phyloP scores from a whole-genome alignment of 2,113 vertebrate species.

The Vulpes lagopus region DNA sequence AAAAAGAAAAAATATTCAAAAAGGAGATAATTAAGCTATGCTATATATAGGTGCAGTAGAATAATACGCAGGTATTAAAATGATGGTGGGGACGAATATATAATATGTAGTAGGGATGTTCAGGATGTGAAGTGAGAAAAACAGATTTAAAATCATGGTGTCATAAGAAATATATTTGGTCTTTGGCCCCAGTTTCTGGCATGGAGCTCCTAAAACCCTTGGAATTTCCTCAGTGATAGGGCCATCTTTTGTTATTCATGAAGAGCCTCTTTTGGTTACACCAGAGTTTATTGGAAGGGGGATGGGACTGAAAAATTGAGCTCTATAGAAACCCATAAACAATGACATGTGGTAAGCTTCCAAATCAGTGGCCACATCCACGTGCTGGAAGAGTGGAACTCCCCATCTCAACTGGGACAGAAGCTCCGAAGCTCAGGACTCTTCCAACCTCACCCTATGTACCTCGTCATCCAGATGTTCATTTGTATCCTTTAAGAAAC shows the following conservation, averaged over 20 bases:
- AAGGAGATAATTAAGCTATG: neutral
- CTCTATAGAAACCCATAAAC: neutral
- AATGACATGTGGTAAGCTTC: neutral
- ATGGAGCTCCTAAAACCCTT: neutral
- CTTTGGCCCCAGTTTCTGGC: neutral
- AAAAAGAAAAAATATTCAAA: neutral
- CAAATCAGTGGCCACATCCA: neutral
- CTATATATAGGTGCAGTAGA: neutral
- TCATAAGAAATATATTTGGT: neutral
- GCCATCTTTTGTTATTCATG: neutral
- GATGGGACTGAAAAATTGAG: neutral
- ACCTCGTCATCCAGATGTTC: neutral
- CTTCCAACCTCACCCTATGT: neutral
- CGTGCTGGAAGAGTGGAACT: neutral
- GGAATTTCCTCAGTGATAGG: neutral
- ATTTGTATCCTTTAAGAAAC: neutral
- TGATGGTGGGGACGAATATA: neutral
- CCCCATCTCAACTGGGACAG: neutral
- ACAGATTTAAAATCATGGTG: neutral
- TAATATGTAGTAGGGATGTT: neutral
- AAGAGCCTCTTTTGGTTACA: neutral
- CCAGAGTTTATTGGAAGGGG: neutral
- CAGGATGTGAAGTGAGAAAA: neutral
- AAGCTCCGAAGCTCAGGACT: neutral
- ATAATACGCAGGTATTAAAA: neutral